Percentiles rank a stretch among this genome's conserved stretches.
These are phyloP conservation scores for Protonibea diacanthus DNA, from an alignment of 2,797 vertebrate genomes.

Conservation along the genomic window DNA sequence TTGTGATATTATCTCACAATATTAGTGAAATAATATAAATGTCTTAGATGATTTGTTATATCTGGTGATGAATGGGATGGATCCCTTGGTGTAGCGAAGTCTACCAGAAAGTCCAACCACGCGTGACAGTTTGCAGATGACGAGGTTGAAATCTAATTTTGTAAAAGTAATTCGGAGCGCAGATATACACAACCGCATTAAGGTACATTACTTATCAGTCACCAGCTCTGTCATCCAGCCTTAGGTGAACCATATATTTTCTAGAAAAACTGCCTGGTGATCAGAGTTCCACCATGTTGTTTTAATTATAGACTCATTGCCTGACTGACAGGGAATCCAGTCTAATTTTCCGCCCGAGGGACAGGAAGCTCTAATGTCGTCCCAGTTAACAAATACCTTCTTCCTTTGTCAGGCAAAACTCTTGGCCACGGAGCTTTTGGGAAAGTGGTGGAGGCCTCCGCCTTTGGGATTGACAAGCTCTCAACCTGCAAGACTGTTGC, in stretches of 20 bases:
- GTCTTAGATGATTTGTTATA: neutral
- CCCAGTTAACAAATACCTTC: constrained; percentile 43
- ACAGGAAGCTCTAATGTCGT: constrained; percentile 52
- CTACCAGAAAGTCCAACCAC: no score
- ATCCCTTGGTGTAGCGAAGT: neutral
- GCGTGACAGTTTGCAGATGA: neutral
- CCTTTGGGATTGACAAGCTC: constrained; percentile 96
- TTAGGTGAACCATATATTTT: constrained; percentile 74
- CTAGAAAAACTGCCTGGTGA: constrained; percentile 47
- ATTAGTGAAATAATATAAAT: neutral
- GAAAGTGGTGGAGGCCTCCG: constrained; percentile 96
- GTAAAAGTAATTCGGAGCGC: constrained; percentile 8
- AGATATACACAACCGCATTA: constrained; percentile 11
- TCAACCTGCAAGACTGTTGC: constrained; percentile 98
- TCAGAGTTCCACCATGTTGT: constrained; percentile 70
- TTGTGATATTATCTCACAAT: neutral
- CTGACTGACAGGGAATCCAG: constrained; percentile 68
- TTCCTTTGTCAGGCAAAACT: constrained; percentile 90
- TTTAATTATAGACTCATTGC: constrained; percentile 78
- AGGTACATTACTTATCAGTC: constrained; percentile 68
- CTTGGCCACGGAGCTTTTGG: constrained; percentile 96
- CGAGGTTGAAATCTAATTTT: constrained; percentile 19
- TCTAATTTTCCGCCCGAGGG: constrained; percentile 59
- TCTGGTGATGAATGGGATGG: neutral
- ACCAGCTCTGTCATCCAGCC: constrained; percentile 65